Base-by-base conservation (phyloP, 2,888 invertebrate species). In the Lumbricus terrestris region DNA sequence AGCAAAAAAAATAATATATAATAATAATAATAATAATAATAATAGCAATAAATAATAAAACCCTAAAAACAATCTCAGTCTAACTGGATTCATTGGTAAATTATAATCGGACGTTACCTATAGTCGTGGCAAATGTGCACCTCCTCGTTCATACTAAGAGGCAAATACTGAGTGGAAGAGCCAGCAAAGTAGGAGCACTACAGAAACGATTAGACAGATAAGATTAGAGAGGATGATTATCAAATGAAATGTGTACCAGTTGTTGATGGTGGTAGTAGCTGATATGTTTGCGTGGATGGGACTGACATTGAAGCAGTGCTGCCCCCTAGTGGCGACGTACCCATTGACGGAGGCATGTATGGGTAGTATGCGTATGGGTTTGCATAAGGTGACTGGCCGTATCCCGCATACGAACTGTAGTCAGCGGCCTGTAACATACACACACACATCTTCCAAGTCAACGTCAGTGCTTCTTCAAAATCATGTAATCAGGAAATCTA, bases 221-320 rank as follows among this genome's bases (percentile, higher is more conserved):
- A 11, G 69, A 69, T 69, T 69, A 47, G 18, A 47, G 15, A 47
- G 47, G 40, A 11, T 40, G 47, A 47, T 47, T 16, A 69, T 29
- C 38, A 38, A 82, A 90, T 90, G 82, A 90, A 89, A 69, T 1
- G 82, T 90, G 88, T 90, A 92, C 92, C 90, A 90, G 93, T 90
- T 40, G 92, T 91, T 85, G 93, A 89, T 37, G 93, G 91, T 37
- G 94, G 94, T 83, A 93, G 90, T 29, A 94, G 94, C 91, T 94
- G 94, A 92, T 94, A 94, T 85, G 94, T 94, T 92, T 94, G 94
- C 54, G 93, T 93, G 40, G 93, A 92, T 91, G 93, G 93, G 91
- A 93, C 93, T 42, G 93, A 92, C 85, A 93, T 91, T 82, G 93
- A 91, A 82, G 92, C 40, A 13, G 92, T 85, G 37, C 89, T 54